These are phyloP conservation scores for Malurus elegans DNA, from an alignment of 2,113 vertebrate genomes.

Conservation along the genomic window DNA sequence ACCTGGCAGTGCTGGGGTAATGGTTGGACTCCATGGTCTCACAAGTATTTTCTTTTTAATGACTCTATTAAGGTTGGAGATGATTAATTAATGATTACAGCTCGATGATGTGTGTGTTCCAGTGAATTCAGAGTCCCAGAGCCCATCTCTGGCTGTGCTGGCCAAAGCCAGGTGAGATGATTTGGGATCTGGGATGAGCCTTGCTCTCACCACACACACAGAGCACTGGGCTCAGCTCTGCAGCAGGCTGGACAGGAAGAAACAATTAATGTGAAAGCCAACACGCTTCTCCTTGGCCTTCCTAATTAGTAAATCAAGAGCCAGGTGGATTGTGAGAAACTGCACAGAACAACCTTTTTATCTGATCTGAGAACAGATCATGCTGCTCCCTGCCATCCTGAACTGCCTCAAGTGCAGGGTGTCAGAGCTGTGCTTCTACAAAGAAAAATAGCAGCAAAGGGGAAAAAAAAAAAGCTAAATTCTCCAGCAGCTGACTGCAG, in stretches of 20 bases:
- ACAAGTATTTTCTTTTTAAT: background rate
- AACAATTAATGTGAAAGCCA: background rate
- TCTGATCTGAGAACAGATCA: background rate
- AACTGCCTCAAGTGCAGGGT: background rate
- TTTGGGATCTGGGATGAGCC: background rate
- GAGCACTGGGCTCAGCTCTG: background rate
- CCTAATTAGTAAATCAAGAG: background rate
- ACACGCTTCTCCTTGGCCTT: background rate
- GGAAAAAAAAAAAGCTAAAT: background rate
- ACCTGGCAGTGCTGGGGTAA: background rate
- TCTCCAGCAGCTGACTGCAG: background rate
- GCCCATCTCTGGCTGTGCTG: background rate
- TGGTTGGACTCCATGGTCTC: background rate
- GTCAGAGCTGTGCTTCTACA: fast-evolving
- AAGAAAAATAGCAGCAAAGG: background rate
- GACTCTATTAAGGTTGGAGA: no score
- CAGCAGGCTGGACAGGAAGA: background rate
- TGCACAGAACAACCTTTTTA: background rate
- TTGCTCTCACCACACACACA: background rate
- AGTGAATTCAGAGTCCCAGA: background rate
- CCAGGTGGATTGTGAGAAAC: background rate
- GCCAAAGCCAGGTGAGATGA: background rate
- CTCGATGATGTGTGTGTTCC: fast-evolving
- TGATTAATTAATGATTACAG: no score
- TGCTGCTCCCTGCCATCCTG: background rate